Percentiles rank a stretch among this genome's conserved stretches.
Conservation (phyloP, 2,797 vertebrate species). For the Loris lydekkerianus region DNA sequence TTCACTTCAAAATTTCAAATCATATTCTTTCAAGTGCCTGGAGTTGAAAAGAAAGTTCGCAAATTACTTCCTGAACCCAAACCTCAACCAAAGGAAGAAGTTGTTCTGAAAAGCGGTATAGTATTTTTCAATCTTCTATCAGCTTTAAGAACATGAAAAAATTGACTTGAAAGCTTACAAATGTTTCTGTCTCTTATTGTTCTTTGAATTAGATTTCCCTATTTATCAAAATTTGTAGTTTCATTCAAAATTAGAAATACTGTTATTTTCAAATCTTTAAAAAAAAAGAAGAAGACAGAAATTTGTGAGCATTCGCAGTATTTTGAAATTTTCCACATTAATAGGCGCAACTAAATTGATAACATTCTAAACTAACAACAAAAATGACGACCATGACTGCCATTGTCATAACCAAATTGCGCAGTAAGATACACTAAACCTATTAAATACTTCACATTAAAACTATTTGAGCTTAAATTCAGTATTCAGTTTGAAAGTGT, state of each 20-base stretch:
- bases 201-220: conserved; percentile 30
- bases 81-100: conserved; percentile 89
- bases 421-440: conserved; percentile 62
- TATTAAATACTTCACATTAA: conserved; percentile 54
- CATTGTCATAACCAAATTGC: conserved; percentile 61
- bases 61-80: conserved; percentile 89
- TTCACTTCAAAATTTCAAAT: conserved; percentile 85
- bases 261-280: conserved; percentile 31
- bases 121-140: conserved; percentile 74
- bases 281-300: conserved; percentile 34
- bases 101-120: conserved; percentile 91
- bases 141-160: conserved; percentile 28
- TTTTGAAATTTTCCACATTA: conserved; percentile 64
- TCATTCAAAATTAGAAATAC: conserved; percentile 47
- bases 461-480: conserved; percentile 59
- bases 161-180: conserved; percentile 72
- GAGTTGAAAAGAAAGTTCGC: conserved; percentile 90
- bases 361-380: conserved; percentile 71
- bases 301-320: conserved; percentile 74
- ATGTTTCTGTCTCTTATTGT: conserved; percentile 64
- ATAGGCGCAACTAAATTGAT: conserved; percentile 61
- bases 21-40: conserved; percentile 89
- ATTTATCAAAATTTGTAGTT: conserved; percentile 56
- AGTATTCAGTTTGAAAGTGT: conserved; percentile 61
- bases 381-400: background rate